phyloP scores from a whole-genome alignment of 2,797 vertebrate genomes.

The Gouania willdenowi region DNA sequence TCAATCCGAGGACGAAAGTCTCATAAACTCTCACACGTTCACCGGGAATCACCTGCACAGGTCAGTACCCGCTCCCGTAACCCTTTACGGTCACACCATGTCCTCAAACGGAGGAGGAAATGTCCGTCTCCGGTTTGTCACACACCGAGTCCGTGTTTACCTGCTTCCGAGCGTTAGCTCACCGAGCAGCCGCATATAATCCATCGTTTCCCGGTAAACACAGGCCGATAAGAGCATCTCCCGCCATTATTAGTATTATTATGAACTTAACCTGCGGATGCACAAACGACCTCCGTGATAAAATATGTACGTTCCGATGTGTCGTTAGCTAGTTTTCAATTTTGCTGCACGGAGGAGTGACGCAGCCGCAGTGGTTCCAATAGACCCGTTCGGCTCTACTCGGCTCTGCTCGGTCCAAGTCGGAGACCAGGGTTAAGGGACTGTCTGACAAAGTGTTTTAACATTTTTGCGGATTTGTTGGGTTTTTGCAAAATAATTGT shows the following conservation, averaged over 20 bases:
- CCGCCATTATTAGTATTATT: too few relatives aligned
- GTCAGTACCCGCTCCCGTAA: slow-evolving; percentile 52
- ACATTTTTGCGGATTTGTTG: too few relatives aligned
- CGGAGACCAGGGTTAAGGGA: slow-evolving; percentile 5
- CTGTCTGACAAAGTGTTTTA: slow-evolving; percentile 21
- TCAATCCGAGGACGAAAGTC: slow-evolving; percentile 64
- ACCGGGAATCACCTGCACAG: slow-evolving; percentile 50
- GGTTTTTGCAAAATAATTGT: too few relatives aligned
- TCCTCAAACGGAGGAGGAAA: background rate
- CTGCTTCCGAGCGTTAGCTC: slow-evolving; percentile 29
- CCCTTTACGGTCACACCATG: slow-evolving; percentile 13
- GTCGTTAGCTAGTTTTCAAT: slow-evolving; percentile 55
- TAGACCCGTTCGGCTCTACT: slow-evolving; percentile 37
- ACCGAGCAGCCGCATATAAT: slow-evolving; percentile 42
- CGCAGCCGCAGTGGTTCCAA: slow-evolving; percentile 71
- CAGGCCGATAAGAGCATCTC: too few relatives aligned
- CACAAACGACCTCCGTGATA: too few relatives aligned
- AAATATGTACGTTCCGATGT: too few relatives aligned
- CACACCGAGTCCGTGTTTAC: slow-evolving; percentile 20
- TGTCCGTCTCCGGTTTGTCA: slow-evolving; percentile 12
- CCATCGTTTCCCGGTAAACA: slow-evolving; percentile 22
- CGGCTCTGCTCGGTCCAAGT: slow-evolving; percentile 39
- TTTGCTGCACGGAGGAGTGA: slow-evolving; percentile 48
- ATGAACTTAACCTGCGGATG: too few relatives aligned
- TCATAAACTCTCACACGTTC: slow-evolving; percentile 47